Conservation (phyloP, 1,140 invertebrate species). For the Acromyrmex echinatior region DNA sequence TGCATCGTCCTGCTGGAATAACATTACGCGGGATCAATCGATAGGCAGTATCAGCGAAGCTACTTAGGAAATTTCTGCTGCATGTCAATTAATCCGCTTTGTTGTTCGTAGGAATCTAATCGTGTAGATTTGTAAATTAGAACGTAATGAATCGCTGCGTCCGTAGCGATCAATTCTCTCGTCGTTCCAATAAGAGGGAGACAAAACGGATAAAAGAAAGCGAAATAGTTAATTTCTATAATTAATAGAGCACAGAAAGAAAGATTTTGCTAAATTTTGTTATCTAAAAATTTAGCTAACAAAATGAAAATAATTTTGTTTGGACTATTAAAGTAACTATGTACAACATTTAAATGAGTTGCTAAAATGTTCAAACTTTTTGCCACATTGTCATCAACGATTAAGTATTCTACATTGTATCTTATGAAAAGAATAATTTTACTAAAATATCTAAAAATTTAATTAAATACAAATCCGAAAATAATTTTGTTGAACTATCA, state of each 20-base stretch:
- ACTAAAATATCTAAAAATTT: too few relatives aligned
- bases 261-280: too few relatives aligned
- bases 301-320: too few relatives aligned
- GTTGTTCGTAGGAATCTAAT: background rate
- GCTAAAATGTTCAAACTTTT: too few relatives aligned
- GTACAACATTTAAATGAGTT: too few relatives aligned
- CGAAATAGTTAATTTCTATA: background rate
- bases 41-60: slow-evolving; percentile 21
- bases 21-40: slow-evolving; percentile 11
- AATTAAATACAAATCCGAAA: too few relatives aligned
- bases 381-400: too few relatives aligned
- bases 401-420: too few relatives aligned
- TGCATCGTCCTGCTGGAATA: slow-evolving; percentile 6
- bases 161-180: background rate
- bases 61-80: slow-evolving; percentile 16
- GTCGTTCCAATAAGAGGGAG: background rate
- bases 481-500: too few relatives aligned
- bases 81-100: background rate
- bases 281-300: too few relatives aligned
- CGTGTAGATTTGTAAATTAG: background rate
- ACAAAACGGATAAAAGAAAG: background rate
- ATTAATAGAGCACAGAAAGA: background rate
- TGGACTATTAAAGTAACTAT: too few relatives aligned
- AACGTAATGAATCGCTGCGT: background rate
- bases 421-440: too few relatives aligned